Conservation (phyloP, 2,113 vertebrate species). For the Oryzias curvinotus region DNA sequence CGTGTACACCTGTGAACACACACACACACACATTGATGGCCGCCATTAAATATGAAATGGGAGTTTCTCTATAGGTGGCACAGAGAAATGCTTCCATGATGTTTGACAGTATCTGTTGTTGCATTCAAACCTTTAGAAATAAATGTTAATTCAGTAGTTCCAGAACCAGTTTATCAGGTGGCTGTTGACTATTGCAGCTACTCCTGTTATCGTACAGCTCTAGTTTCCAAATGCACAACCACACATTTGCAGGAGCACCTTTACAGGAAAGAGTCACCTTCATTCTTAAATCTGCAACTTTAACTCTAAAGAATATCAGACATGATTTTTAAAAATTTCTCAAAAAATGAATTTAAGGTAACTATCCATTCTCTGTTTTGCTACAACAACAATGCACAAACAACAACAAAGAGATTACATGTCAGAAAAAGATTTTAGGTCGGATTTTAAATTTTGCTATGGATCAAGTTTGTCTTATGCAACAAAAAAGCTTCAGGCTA, state of each 20-base stretch:
- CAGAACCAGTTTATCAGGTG: constrained; percentile 52
- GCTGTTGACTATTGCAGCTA: not conserved
- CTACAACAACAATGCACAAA: too few relatives aligned
- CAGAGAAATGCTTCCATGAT: too few relatives aligned
- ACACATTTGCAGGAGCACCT: not conserved
- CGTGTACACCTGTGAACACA: constrained; percentile 85
- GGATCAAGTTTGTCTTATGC: constrained; percentile 11
- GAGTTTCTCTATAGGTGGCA: not conserved
- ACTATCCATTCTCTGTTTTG: too few relatives aligned
- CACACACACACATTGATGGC: constrained; percentile 21
- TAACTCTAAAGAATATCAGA: too few relatives aligned
- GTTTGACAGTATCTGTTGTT: too few relatives aligned
- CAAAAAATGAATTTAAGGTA: too few relatives aligned
- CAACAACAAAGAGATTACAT: too few relatives aligned
- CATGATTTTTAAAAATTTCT: too few relatives aligned
- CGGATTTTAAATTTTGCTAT: constrained; percentile 5
- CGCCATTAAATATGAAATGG: not conserved
- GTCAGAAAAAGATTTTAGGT: constrained; percentile 1
- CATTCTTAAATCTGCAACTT: too few relatives aligned
- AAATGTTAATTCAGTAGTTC: constrained; percentile 26
- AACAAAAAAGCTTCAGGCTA: constrained; percentile 44
- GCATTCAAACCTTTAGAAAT: not conserved
- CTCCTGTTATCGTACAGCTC: not conserved
- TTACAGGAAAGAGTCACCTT: too few relatives aligned
- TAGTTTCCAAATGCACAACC: not conserved